Evolutionary conservation across 2,113 vertebrate species (phyloP).

Genomic region (Coturnix japonica): DNA sequence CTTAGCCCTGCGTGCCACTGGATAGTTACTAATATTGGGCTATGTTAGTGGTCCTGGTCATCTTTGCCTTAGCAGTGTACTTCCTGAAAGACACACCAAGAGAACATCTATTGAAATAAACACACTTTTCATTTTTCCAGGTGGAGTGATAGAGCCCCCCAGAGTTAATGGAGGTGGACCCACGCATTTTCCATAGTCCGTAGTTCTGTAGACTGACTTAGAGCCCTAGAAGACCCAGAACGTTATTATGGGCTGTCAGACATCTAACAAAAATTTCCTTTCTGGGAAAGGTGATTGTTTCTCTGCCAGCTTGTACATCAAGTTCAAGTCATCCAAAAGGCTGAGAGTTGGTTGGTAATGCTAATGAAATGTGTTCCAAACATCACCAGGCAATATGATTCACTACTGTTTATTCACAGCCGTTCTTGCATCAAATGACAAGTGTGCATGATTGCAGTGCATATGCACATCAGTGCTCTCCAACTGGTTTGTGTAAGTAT

Average conservation of each 20-base stretch:
- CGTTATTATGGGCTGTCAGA: not conserved
- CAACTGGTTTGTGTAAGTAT: not conserved
- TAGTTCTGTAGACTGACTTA: not conserved
- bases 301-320: not conserved
- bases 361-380: not conserved
- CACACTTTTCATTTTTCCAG: not conserved
- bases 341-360: not conserved
- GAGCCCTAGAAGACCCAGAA: not conserved
- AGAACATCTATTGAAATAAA: not conserved
- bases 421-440: not conserved
- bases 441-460: accelerated
- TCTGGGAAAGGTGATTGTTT: not conserved
- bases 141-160: not conserved
- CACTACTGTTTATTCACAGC: not conserved
- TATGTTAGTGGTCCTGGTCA: not conserved
- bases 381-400: not conserved
- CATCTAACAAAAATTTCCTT: not conserved
- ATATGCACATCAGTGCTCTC: not conserved
- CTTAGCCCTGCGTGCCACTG: not conserved
- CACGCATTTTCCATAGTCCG: not conserved
- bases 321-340: not conserved
- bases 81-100: not conserved
- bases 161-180: not conserved
- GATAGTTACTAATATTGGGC: not conserved
- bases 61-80: not conserved